These are phyloP conservation scores for Ostrea edulis DNA, from an alignment of 1,140 invertebrate genomes.

Conservation along the genomic window DNA sequence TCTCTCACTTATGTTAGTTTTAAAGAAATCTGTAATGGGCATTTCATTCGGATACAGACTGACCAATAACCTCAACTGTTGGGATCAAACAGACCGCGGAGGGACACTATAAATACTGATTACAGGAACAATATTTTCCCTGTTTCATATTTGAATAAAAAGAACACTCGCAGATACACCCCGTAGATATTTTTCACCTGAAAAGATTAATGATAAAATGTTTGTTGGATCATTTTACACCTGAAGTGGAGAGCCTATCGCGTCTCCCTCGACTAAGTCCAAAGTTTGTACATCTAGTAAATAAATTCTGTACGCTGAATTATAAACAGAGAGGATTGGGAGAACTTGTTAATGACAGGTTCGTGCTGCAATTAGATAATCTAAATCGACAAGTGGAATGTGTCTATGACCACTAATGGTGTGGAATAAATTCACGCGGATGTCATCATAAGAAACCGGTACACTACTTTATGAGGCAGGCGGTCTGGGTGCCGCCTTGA, in stretches of 20 bases:
- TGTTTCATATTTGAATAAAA: too few relatives aligned
- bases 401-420: not conserved
- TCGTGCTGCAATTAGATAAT: constrained; percentile 7
- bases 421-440: too few relatives aligned
- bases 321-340: not conserved
- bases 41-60: too few relatives aligned
- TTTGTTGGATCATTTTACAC: not conserved
- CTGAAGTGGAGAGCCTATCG: not conserved
- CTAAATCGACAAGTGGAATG: not conserved
- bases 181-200: not conserved
- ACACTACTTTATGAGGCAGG: too few relatives aligned
- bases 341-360: not conserved
- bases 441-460: too few relatives aligned
- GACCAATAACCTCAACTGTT: too few relatives aligned
- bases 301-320: not conserved
- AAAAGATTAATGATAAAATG: not conserved
- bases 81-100: too few relatives aligned
- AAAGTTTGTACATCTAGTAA: not conserved
- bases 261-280: not conserved
- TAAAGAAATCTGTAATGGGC: too few relatives aligned
- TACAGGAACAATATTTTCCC: too few relatives aligned
- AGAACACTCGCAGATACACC: not conserved
- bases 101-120: too few relatives aligned
- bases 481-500: too few relatives aligned
- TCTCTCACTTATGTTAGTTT: too few relatives aligned